Conservation (phyloP, 2,113 vertebrate genomes). For the Ivindomyrus marchei region DNA sequence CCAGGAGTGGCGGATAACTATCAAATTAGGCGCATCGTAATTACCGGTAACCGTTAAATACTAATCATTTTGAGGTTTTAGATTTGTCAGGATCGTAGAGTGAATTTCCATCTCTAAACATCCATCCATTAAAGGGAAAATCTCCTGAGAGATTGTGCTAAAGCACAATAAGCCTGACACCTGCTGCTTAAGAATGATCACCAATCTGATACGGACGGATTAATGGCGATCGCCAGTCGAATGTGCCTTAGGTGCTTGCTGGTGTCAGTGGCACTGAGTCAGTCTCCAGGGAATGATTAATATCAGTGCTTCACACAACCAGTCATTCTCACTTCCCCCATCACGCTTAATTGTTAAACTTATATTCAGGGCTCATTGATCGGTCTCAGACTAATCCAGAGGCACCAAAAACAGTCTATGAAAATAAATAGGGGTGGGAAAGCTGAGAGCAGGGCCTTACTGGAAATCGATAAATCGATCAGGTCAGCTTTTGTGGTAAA, state of each 20-base stretch:
- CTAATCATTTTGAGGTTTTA: too few species aligned
- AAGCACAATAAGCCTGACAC: not conserved
- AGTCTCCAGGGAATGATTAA: not conserved
- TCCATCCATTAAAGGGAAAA: not conserved
- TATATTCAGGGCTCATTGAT: not conserved
- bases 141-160: not conserved
- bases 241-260: not conserved
- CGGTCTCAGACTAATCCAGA: not conserved
- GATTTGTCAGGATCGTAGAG: not conserved
- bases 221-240: not conserved
- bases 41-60: too few species aligned
- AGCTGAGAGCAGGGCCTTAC: not conserved
- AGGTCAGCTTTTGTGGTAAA: not conserved
- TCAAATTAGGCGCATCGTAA: not conserved
- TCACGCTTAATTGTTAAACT: not conserved
- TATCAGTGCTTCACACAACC: not conserved
- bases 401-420: not conserved
- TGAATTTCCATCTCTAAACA: not conserved
- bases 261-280: not conserved
- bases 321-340: not conserved
- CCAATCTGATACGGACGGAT: not conserved
- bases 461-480: not conserved
- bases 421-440: not conserved
- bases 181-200: not conserved
- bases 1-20: not conserved